These are phyloP conservation scores for Hylaea fasciaria DNA, from an alignment of 2,888 invertebrate species.

Conservation along the genomic window DNA sequence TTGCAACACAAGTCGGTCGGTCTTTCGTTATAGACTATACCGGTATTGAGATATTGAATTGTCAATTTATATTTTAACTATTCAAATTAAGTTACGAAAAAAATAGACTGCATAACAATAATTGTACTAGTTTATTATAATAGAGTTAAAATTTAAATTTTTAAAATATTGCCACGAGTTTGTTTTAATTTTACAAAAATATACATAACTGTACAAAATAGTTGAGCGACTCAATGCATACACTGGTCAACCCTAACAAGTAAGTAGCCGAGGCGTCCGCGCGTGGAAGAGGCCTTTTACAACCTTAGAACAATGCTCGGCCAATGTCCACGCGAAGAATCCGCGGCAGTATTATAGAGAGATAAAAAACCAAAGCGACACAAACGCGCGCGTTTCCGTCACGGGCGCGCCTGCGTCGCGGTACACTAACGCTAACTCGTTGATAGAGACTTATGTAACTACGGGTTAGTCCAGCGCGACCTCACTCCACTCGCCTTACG, in stretches of 20 bases:
- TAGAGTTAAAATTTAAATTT: conserved; percentile 67
- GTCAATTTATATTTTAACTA: conserved; percentile 32
- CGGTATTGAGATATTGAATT: conserved; percentile 18
- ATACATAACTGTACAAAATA: conserved; percentile 81
- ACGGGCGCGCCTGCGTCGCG: conserved; percentile 36
- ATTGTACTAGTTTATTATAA: conserved; percentile 78
- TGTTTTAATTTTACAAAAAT: conserved; percentile 83
- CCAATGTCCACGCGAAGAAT: not conserved
- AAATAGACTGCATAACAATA: conserved; percentile 59
- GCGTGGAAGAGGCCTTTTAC: conserved; percentile 12
- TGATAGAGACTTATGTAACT: conserved; percentile 75
- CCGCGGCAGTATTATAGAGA: conserved; percentile 21
- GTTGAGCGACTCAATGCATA: conserved; percentile 73
- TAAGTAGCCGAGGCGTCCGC: conserved; percentile 28
- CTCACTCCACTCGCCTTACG: conserved; percentile 43
- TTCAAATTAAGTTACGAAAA: conserved; percentile 39
- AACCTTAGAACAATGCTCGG: not conserved
- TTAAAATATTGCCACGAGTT: conserved; percentile 81
- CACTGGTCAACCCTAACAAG: conserved; percentile 63
- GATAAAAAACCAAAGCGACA: conserved; percentile 32
- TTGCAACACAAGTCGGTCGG: conserved; percentile 4
- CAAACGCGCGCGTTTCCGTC: conserved; percentile 34
- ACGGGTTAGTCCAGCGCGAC: conserved; percentile 53
- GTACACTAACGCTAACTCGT: conserved; percentile 77
- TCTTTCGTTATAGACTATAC: conserved; percentile 3